Percentiles rank a stretch among this genome's conserved stretches.
Conservation (phyloP, 1,140 invertebrate species). For the Leguminivora glycinivorella region DNA sequence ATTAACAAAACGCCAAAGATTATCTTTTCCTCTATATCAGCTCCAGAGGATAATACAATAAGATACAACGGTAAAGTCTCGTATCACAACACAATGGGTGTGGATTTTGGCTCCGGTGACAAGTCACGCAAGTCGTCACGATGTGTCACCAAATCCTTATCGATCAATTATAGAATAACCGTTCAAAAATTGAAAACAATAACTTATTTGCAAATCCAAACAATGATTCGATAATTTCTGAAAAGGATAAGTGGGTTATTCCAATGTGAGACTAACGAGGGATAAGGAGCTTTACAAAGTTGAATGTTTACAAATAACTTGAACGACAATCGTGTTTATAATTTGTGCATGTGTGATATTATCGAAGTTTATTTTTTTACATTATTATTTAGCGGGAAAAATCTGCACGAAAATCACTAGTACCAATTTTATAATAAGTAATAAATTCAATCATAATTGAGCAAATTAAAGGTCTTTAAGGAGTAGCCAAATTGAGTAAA, state of each 20-base stretch:
- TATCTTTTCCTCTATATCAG: background rate
- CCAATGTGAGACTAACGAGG: background rate
- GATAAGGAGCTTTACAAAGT: background rate
- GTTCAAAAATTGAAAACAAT: slow-evolving; percentile 23
- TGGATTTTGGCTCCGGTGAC: slow-evolving; percentile 18
- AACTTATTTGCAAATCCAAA: slow-evolving; percentile 3
- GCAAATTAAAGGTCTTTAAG: too few species aligned
- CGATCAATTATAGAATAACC: slow-evolving; percentile 28
- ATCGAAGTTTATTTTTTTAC: too few species aligned
- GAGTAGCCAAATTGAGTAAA: too few species aligned
- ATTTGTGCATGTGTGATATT: too few species aligned
- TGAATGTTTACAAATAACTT: background rate
- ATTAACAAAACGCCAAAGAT: background rate
- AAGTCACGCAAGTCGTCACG: background rate
- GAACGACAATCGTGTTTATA: too few species aligned
- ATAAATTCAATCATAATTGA: too few species aligned
- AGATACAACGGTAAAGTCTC: slow-evolving; percentile 5
- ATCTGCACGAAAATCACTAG: too few species aligned
- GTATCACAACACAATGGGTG: slow-evolving; percentile 15
- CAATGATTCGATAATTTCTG: background rate
- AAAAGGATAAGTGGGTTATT: background rate
- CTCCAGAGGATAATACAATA: background rate
- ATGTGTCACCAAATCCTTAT: slow-evolving; percentile 25
- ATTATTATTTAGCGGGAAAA: too few species aligned
- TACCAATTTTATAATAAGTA: too few species aligned